Conservation (phyloP, 30 jellyfish, hydroid and myxozoan species). For the Sanderia malayensis region DNA sequence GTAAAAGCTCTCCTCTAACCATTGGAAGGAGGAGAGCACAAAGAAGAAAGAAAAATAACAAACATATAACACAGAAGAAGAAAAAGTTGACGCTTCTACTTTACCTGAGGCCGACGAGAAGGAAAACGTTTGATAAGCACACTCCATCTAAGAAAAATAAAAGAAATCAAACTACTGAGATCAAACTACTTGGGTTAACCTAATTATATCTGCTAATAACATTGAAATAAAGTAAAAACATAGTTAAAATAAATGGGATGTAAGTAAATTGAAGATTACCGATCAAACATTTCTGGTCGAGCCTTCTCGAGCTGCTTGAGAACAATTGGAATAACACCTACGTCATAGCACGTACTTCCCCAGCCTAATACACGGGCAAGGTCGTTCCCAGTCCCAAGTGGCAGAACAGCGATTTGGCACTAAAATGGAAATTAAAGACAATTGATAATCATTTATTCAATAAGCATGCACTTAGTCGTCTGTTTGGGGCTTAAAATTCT, state of each 20-base stretch:
- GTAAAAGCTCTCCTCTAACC: no score
- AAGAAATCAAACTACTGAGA: no score
- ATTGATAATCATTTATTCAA: not conserved
- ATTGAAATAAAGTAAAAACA: no score
- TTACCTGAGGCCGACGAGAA: slow-evolving; percentile 63
- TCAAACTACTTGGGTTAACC: no score
- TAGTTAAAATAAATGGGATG: no score
- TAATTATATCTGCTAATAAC: no score
- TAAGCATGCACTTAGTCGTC: not conserved
- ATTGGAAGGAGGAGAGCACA: no score
- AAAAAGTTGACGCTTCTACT: no score
- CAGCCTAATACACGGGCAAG: slow-evolving; percentile 98
- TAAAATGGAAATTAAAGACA: slow-evolving; percentile 17
- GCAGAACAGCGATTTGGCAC: slow-evolving; percentile 98
- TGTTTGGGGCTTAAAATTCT: not conserved
- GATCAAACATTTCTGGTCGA: slow-evolving; percentile 93
- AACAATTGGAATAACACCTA: slow-evolving; percentile 85
- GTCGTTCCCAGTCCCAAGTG: slow-evolving; percentile 98
- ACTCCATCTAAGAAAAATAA: slow-evolving; percentile 62
- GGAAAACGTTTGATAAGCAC: slow-evolving; percentile 71
- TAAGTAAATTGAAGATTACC: slow-evolving; percentile 70
- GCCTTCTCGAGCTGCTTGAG: slow-evolving; percentile 92
- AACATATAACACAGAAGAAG: no score
- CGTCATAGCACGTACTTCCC: slow-evolving; percentile 99
- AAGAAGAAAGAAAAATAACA: no score